Conservation (phyloP, 2,113 vertebrate species). For the Orthonyx spaldingii region DNA sequence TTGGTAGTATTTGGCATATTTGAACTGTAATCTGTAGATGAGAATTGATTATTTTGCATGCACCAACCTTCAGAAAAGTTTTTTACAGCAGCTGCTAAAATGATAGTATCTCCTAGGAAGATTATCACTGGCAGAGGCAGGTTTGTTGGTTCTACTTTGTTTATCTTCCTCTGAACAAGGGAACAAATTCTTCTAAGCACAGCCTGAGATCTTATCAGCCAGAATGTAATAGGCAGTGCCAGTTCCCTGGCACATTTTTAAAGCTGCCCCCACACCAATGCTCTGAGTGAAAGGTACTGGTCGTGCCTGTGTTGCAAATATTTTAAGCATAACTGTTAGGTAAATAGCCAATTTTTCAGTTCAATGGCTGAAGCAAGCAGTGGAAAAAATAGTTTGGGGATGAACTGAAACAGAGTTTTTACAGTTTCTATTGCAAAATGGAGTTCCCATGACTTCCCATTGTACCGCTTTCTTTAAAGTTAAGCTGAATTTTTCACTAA, state of each 20-base stretch:
- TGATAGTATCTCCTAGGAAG: not conserved
- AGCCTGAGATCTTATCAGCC: not conserved
- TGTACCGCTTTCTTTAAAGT: not conserved
- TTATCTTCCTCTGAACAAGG: slow-evolving; percentile 7
- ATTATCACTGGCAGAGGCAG: not conserved
- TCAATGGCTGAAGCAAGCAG: not conserved
- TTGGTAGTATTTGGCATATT: not conserved
- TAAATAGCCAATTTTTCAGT: slow-evolving; percentile 43
- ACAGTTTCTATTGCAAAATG: not conserved
- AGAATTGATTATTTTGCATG: not conserved
- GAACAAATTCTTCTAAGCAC: not conserved
- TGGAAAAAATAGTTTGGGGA: not conserved
- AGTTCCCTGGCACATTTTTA: not conserved
- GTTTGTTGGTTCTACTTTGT: not conserved
- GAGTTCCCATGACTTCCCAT: not conserved
- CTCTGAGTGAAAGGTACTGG: not conserved
- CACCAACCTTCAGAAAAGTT: not conserved
- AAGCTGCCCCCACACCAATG: not conserved
- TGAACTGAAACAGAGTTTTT: not conserved
- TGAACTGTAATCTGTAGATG: not conserved
- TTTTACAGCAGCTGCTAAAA: not conserved
- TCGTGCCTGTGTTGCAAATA: not conserved
- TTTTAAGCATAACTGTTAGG: not conserved
- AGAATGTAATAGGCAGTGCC: not conserved
- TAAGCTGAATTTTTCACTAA: not conserved